These are phyloP conservation scores for Pristionchus fissidentatus DNA, from an alignment of 2,888 invertebrate genomes.

Conservation along the genomic window DNA sequence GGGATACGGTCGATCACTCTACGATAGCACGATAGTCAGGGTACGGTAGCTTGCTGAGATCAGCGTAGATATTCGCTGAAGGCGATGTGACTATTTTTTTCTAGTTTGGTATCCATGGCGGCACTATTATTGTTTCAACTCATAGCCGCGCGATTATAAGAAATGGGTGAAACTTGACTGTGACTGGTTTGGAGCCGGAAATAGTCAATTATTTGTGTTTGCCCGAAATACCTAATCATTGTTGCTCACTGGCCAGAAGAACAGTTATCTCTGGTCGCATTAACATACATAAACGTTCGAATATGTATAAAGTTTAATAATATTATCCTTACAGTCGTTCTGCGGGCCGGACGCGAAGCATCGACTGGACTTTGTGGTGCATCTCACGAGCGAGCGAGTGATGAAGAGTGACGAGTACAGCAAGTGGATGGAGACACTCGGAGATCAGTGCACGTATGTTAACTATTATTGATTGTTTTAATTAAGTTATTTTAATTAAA, in stretches of 20 bases:
- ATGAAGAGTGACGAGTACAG: conserved; percentile 58
- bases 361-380: conserved; percentile 65
- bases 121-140: too few species aligned
- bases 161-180: too few species aligned
- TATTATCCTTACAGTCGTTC: conserved; percentile 28
- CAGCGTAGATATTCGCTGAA: neutral
- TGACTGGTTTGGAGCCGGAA: too few species aligned
- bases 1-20: conserved; percentile 56
- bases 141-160: too few species aligned
- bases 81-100: too few species aligned
- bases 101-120: too few species aligned
- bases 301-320: conserved; percentile 22
- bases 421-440: conserved; percentile 56
- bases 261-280: neutral
- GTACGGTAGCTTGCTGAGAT: conserved; percentile 48
- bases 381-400: conserved; percentile 59
- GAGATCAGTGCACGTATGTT: conserved; percentile 42
- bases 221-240: too few species aligned
- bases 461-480: neutral
- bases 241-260: too few species aligned
- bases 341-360: neutral
- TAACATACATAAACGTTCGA: neutral
- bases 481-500: neutral
- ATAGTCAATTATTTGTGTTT: too few species aligned
- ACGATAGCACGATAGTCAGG: conserved; percentile 52